phyloP scores from a whole-genome alignment of 2,113 vertebrate species.

The Atractosteus spatula region DNA sequence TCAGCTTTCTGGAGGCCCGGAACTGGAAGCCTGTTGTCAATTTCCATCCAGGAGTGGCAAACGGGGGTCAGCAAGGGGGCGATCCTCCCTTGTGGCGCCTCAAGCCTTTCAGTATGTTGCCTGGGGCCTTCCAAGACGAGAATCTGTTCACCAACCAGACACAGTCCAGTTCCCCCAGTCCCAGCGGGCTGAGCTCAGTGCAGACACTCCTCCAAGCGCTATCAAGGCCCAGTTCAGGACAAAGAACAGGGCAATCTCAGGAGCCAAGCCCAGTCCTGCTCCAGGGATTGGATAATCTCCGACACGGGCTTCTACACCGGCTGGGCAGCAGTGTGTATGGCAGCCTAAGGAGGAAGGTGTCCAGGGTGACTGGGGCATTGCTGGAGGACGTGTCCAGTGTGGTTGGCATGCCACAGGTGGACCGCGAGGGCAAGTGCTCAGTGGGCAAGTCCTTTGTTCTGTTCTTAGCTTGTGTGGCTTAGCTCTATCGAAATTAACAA shows the following conservation, averaged over 20 bases:
- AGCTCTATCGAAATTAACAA: no score
- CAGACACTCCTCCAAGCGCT: conserved; percentile 69
- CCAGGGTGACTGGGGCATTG: conserved; percentile 71
- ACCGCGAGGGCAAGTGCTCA: conserved; percentile 66
- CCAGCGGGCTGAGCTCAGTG: conserved; percentile 48
- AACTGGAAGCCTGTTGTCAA: conserved; percentile 79
- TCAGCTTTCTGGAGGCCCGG: conserved; percentile 69
- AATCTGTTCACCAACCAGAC: conserved; percentile 42
- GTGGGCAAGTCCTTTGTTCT: conserved; percentile 65
- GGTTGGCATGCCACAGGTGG: conserved; percentile 67
- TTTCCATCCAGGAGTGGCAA: conserved; percentile 60
- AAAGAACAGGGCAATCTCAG: conserved; percentile 40
- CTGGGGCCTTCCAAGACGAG: conserved; percentile 48
- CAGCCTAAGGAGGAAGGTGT: conserved; percentile 75
- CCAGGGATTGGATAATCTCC: conserved; percentile 67
- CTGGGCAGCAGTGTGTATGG: conserved; percentile 76
- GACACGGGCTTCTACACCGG: conserved; percentile 68
- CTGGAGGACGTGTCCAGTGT: conserved; percentile 75
- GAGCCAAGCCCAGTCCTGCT: conserved; percentile 67
- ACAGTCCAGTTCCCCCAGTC: conserved; percentile 25
- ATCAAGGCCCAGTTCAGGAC: conserved; percentile 56
- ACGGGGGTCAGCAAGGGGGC: conserved; percentile 37
- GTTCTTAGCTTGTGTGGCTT: neutral
- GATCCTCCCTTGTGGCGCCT: conserved; percentile 47
- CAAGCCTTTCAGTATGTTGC: conserved; percentile 64